Evolutionary conservation across 2,888 invertebrate genomes (phyloP).

Genomic region (Acholoe squamosa): DNA sequence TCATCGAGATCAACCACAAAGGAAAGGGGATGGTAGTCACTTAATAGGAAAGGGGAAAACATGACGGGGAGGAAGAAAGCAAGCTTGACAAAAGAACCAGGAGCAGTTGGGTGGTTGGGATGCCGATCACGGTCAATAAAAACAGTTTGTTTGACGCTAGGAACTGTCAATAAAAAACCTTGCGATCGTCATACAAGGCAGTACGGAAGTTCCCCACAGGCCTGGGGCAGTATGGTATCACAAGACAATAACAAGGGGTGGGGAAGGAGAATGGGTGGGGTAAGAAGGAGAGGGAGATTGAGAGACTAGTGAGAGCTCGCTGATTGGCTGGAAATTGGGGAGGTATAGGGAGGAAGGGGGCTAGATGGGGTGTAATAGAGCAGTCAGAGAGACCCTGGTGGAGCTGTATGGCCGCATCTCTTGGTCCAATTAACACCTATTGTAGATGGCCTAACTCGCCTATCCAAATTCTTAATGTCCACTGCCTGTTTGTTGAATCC

Average conservation of each 20-base stretch:
- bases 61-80: not conserved
- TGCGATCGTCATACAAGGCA: not conserved
- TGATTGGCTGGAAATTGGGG: not conserved
- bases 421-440: conserved; percentile 10
- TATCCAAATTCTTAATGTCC: not conserved
- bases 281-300: not conserved
- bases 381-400: not conserved
- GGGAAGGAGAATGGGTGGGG: not conserved
- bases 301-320: not conserved
- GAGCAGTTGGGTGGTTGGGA: not conserved
- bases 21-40: not conserved
- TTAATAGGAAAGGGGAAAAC: not conserved
- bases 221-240: not conserved
- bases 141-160: conserved; percentile 13
- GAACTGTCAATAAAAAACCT: not conserved
- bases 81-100: not conserved
- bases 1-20: not conserved
- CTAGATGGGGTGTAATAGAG: not conserved
- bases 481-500: not conserved
- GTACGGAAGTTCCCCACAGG: not conserved
- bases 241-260: not conserved
- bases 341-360: not conserved
- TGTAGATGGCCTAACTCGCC: not conserved
- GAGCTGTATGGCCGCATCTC: not conserved
- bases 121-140: conserved; percentile 27